Conservation (phyloP, 2,888 invertebrate genomes). For the Steinernema scapterisci region DNA sequence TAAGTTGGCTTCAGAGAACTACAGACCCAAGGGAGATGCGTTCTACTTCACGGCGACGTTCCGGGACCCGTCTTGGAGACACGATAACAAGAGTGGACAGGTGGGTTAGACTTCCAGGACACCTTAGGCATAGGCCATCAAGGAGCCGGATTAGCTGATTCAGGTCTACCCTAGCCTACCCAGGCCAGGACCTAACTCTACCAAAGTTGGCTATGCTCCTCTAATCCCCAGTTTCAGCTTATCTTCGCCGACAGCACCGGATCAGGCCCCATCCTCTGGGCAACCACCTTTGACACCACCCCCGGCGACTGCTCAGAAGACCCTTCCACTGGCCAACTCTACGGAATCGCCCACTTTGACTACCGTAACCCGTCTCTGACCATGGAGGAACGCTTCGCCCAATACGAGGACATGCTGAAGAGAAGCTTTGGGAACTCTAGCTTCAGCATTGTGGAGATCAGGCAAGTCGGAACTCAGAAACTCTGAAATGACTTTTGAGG, state of each 20-base stretch:
- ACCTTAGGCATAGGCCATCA: too few relatives aligned
- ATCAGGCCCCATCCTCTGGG: conserved; percentile 49
- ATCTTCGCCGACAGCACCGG: conserved; percentile 43
- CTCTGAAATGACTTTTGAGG: background rate
- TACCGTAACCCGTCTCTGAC: conserved; percentile 36
- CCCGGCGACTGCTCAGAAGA: conserved; percentile 37
- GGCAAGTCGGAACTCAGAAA: too few relatives aligned
- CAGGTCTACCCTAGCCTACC: too few relatives aligned
- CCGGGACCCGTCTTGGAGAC: conserved; percentile 52
- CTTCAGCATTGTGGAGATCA: background rate
- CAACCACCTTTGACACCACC: conserved; percentile 54
- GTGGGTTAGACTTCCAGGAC: too few relatives aligned
- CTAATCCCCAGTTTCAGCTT: conserved; percentile 7
- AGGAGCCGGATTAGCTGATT: too few relatives aligned
- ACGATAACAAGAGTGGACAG: conserved; percentile 48
- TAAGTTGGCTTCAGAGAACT: conserved; percentile 42
- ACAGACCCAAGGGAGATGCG: conserved; percentile 51
- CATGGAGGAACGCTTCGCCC: conserved; percentile 38
- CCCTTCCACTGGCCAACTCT: conserved; percentile 44
- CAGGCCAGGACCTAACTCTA: background rate
- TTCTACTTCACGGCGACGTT: conserved; percentile 56
- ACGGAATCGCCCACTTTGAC: conserved; percentile 57
- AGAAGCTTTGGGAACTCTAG: background rate
- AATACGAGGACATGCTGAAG: conserved; percentile 35
- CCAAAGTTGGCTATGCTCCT: background rate